Evolutionary conservation across 2,888 invertebrate genomes (phyloP).

Genomic region (Tuberolachnus salignus): DNA sequence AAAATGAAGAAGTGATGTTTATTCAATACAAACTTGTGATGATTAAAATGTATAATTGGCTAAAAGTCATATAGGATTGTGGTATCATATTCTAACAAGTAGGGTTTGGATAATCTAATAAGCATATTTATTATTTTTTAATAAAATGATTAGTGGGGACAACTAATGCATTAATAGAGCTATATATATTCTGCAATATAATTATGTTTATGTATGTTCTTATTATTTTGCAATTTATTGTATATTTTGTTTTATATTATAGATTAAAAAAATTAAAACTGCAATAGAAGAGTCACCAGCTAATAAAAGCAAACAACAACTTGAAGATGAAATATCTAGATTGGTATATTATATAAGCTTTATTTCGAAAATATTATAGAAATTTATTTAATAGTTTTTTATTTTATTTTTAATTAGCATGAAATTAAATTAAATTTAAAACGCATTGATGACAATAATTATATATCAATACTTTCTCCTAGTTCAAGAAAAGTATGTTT

Average conservation of each 20-base stretch:
- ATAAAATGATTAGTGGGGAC: no score
- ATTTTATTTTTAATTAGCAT: slow-evolving; percentile 16
- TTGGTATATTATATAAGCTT: background rate
- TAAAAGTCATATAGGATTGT: no score
- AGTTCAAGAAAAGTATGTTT: slow-evolving; percentile 30
- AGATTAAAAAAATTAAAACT: background rate
- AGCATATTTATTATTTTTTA: no score
- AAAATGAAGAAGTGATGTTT: no score
- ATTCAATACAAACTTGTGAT: no score
- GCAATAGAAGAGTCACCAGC: background rate
- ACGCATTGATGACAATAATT: slow-evolving; percentile 19
- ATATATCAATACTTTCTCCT: slow-evolving; percentile 34
- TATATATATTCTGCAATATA: no score
- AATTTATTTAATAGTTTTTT: background rate
- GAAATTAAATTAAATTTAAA: slow-evolving; percentile 45
- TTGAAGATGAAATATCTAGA: background rate
- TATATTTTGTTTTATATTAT: slow-evolving; percentile 5
- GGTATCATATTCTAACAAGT: no score
- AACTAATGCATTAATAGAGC: no score
- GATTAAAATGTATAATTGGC: no score
- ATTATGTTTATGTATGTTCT: no score
- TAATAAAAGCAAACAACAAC: background rate
- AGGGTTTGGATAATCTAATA: no score
- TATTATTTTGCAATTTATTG: background rate
- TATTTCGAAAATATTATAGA: background rate